A percentile compares a stretch with the other conserved stretches of the same genome.
Evolutionary conservation across 2,888 invertebrate species (phyloP).

Genomic region (Nomada lathburiana): DNA sequence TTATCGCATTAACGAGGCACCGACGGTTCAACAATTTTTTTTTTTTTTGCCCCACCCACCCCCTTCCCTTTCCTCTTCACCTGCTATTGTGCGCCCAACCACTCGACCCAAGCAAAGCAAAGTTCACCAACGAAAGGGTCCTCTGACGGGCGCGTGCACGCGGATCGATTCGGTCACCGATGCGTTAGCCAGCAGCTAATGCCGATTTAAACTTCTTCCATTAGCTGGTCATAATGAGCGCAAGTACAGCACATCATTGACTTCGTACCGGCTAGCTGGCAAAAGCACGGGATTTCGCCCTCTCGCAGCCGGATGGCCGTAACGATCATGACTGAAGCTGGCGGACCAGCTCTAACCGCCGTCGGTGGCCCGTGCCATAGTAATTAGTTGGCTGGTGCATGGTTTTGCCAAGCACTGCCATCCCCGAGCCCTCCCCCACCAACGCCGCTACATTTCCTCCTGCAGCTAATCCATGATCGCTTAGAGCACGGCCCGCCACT

Average conservation of each 20-base stretch:
- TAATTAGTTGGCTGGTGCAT: conserved; percentile 74
- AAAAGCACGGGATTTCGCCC: conserved; percentile 56
- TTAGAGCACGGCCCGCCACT: conserved; percentile 74
- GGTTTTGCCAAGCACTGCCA: conserved; percentile 65
- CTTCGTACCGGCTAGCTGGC: conserved; percentile 37
- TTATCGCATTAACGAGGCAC: conserved; percentile 33
- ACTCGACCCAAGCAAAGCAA: conserved; percentile 2
- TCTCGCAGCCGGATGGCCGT: conserved; percentile 66
- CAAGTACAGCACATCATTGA: conserved; percentile 51
- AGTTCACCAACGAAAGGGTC: too few relatives aligned
- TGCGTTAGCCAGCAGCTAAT: conserved; percentile 8
- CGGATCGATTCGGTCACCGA: conserved; percentile 43
- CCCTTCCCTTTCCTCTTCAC: background rate
- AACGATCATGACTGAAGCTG: conserved; percentile 69
- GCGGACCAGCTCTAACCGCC: conserved; percentile 52
- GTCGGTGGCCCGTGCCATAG: conserved; percentile 67
- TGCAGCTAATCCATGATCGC: conserved; percentile 80
- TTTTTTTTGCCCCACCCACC: background rate
- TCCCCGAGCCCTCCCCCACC: background rate
- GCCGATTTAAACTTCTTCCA: conserved; percentile 52
- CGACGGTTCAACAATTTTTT: conserved; percentile 6
- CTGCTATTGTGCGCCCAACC: background rate
- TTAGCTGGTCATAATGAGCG: conserved; percentile 46
- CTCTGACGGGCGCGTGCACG: background rate
- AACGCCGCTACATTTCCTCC: conserved; percentile 57